phyloP scores from a whole-genome alignment of 2,113 vertebrate genomes.

The Ptychochromis oligacanthus region DNA sequence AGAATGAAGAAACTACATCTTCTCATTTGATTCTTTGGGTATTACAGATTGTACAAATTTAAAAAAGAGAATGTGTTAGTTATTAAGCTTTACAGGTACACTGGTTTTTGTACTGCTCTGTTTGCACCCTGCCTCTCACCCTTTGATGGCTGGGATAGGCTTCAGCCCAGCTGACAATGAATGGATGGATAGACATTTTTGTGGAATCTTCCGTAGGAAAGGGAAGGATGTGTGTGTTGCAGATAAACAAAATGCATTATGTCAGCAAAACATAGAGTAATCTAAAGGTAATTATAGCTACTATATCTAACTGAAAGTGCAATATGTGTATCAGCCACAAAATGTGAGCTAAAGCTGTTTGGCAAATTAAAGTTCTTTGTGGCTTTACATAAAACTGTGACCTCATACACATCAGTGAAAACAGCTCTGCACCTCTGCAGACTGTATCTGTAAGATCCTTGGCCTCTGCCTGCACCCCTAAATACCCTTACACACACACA shows the following conservation, averaged over 20 bases:
- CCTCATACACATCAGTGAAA: background rate
- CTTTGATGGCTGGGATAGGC: background rate
- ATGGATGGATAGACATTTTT: background rate
- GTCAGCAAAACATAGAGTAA: background rate
- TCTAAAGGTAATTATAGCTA: background rate
- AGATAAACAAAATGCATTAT: background rate
- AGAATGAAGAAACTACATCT: background rate
- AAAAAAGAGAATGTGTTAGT: background rate
- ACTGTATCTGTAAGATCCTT: slow-evolving; percentile 19
- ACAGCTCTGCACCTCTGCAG: background rate
- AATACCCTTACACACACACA: background rate
- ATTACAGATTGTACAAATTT: background rate
- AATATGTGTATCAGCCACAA: fast-evolving
- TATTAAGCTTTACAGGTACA: background rate
- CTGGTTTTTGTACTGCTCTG: no score
- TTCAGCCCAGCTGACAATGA: background rate
- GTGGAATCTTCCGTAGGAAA: background rate
- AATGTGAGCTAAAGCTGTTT: background rate
- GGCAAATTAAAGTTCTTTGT: background rate
- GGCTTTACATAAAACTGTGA: background rate
- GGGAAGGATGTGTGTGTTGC: background rate
- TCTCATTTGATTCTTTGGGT: background rate
- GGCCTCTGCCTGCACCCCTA: slow-evolving; percentile 18
- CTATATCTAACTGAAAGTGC: background rate
- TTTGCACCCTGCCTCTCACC: background rate